Conservation (phyloP, 2,797 vertebrate species). For the Clarias platycephalus region DNA sequence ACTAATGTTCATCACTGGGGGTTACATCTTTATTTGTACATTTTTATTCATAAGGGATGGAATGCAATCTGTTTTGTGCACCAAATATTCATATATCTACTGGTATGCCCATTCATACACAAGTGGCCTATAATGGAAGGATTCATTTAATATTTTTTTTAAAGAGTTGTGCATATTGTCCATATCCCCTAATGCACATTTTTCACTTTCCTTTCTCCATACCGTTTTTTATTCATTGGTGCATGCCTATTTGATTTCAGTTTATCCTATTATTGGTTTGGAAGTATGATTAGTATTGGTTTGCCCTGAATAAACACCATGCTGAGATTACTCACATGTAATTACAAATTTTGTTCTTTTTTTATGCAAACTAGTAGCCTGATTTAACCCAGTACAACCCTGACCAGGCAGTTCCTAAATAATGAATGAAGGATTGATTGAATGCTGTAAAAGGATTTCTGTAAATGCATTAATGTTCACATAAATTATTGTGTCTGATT, state of each 20-base stretch:
- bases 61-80: too few species aligned
- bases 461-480: not conserved
- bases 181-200: not conserved
- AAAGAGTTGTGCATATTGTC: not conserved
- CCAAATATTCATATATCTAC: not conserved
- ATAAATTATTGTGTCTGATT: not conserved
- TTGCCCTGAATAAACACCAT: slow-evolving; percentile 4
- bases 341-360: not conserved
- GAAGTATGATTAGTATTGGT: not conserved
- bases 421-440: not conserved
- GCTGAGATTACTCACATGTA: not conserved
- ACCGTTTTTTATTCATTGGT: not conserved
- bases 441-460: not conserved
- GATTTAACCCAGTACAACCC: not conserved
- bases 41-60: not conserved
- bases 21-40: not conserved
- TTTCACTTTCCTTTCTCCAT: not conserved
- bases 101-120: not conserved
- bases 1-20: not conserved
- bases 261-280: not conserved
- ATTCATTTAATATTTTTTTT: not conserved
- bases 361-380: not conserved
- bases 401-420: not conserved
- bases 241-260: not conserved
- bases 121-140: not conserved